These are phyloP conservation scores for Tribolium madens DNA, from an alignment of 1,140 invertebrate species.

Conservation along the genomic window DNA sequence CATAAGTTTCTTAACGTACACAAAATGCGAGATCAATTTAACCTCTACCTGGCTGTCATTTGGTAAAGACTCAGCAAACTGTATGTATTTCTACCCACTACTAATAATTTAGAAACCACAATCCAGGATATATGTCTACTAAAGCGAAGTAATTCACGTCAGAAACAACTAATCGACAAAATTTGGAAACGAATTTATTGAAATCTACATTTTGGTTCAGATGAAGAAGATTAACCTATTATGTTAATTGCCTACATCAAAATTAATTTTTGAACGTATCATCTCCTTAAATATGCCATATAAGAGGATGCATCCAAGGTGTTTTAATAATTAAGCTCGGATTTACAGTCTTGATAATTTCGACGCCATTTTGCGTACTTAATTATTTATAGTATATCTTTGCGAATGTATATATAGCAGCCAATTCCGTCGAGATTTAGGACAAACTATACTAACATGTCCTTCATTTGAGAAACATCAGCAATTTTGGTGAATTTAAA, in stretches of 20 bases:
- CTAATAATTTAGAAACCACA: slow-evolving; percentile 18
- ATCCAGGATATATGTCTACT: neutral
- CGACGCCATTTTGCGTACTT: slow-evolving; percentile 3
- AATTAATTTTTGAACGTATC: slow-evolving; percentile 7
- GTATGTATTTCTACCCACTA: neutral
- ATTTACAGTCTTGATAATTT: slow-evolving; percentile 25
- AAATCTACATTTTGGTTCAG: neutral
- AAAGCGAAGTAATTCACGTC: slow-evolving; percentile 7
- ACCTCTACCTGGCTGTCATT: neutral
- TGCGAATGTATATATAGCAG: neutral
- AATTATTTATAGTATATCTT: slow-evolving; percentile 5
- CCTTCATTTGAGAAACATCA: too few species aligned
- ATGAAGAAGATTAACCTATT: neutral
- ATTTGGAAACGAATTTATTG: slow-evolving; percentile 12
- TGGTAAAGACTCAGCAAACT: neutral
- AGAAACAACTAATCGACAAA: slow-evolving; percentile 16
- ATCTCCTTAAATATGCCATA: slow-evolving; percentile 13
- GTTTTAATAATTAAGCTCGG: slow-evolving; percentile 5
- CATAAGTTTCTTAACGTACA: neutral
- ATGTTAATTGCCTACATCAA: slow-evolving; percentile 3
- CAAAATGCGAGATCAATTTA: neutral
- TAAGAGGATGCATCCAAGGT: slow-evolving; percentile 13
- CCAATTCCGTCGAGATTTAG: neutral
- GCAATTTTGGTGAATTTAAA: too few species aligned
- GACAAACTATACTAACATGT: neutral